phyloP scores from a whole-genome alignment of 2,113 vertebrate species.

The Climacteris rufus region DNA sequence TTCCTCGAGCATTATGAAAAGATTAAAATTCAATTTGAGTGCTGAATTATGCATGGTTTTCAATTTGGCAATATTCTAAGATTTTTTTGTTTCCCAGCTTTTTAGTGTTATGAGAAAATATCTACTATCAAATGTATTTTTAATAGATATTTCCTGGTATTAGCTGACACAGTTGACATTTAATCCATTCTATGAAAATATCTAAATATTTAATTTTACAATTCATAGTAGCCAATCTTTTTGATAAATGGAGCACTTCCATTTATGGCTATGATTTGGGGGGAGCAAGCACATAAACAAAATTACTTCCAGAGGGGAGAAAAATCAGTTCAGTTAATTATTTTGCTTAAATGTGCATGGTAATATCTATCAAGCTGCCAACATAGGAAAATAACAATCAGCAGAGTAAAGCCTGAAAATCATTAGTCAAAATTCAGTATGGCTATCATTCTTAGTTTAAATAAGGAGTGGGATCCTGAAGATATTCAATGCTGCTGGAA shows the following conservation, averaged over 20 bases:
- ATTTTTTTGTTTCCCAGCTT: neutral
- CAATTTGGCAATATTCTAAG: conserved; percentile 25
- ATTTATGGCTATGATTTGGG: neutral
- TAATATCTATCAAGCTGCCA: conserved; percentile 42
- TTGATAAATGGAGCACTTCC: neutral
- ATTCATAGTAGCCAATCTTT: neutral
- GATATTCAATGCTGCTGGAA: conserved; percentile 54
- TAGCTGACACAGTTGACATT: neutral
- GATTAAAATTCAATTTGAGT: conserved; percentile 56
- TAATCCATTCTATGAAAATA: neutral
- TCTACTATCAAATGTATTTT: conserved; percentile 23
- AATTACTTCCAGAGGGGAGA: conserved; percentile 9
- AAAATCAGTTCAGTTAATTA: neutral
- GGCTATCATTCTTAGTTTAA: conserved; percentile 54
- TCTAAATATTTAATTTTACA: conserved; percentile 45
- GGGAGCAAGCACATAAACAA: conserved; percentile 2
- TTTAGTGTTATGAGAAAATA: neutral
- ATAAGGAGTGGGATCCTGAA: conserved; percentile 33
- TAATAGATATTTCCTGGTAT: conserved; percentile 32
- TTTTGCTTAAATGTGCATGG: conserved; percentile 13
- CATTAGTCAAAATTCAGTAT: conserved; percentile 41
- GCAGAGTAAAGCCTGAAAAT: conserved; percentile 37
- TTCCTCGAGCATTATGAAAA: conserved; percentile 57
- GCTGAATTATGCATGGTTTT: conserved; percentile 69
- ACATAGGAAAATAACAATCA: neutral